A percentile compares a stretch with the other conserved stretches of the same genome.
phyloP scores from a whole-genome alignment of 1,140 invertebrate species.

The Diuraphis noxia region DNA sequence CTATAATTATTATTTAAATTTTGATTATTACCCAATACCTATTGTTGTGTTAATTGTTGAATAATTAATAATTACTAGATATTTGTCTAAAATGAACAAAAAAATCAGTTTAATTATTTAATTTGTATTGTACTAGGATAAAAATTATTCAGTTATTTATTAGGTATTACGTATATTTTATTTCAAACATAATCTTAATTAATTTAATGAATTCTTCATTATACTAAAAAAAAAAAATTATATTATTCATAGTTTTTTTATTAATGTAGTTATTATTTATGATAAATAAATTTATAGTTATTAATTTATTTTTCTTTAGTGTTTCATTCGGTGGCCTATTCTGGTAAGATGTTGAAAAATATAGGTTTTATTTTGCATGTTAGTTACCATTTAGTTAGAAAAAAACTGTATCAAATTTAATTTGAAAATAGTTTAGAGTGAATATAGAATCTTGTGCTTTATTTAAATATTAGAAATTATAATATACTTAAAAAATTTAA shows the following conservation, averaged over 20 bases:
- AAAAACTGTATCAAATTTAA: background rate
- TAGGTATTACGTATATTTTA: background rate
- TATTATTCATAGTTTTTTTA: background rate
- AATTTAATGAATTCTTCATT: background rate
- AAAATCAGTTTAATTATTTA: background rate
- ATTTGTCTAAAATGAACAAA: background rate
- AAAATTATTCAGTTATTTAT: background rate
- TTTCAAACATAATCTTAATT: background rate
- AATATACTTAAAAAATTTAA: background rate
- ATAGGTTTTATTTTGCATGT: slow-evolving; percentile 34
- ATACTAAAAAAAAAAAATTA: background rate
- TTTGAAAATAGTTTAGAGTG: slow-evolving; percentile 3
- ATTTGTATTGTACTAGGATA: background rate
- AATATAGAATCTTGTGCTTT: background rate
- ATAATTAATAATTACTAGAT: background rate
- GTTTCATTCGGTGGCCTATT: slow-evolving; percentile 92
- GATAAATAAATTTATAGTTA: slow-evolving; percentile 5
- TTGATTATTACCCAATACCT: too few species aligned
- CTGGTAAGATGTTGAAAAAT: slow-evolving; percentile 71
- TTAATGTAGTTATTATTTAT: background rate
- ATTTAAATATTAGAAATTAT: background rate
- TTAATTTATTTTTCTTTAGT: slow-evolving; percentile 64
- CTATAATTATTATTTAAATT: background rate
- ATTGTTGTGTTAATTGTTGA: too few species aligned
- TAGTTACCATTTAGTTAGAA: slow-evolving; percentile 39